Base-by-base conservation (phyloP, 1,140 invertebrate species). In the Acromyrmex heyeri region DNA sequence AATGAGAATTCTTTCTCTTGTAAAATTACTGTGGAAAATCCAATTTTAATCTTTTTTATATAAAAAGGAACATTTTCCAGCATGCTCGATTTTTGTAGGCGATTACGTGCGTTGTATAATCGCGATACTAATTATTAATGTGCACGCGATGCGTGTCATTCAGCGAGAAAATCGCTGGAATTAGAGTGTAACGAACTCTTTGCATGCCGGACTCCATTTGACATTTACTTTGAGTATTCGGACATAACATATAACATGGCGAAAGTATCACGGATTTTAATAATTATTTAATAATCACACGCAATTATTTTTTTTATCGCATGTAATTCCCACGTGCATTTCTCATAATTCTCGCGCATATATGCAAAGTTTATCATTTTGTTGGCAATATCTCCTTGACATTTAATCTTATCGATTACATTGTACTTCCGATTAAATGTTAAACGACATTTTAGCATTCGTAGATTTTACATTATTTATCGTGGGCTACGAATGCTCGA, bases 121-220 rank as follows among this genome's bases (percentile, higher is more conserved):
- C 88, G 30, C 30, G 24, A 59, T 61, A 38, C 50, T 50, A 61
- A 18, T 48, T 38, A 57, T 88, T 88, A 89, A 88, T 89, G 67
- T 86, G 73, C 61, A 59, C 27, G 34, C 34, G 77, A 83, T 88
- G 86, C 70, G n/a, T 85, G 61, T 85, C 72, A 6, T 21, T 30
- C 14, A 24, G 55, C 18, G 30, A 64, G 34, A 27, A 61, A 79
- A 27, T 72, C 12, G 10, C n/a, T 44, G 27, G 38, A 77, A 85
- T 85, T 69, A 48, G 14, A 57, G 53, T 59, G 27, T 50, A 75
- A 76, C 44, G 57, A 85, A 85, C 72, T 53, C 57, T 44, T 81
- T 24, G 57, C 78, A 53, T 83, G 69, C 38, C 38, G 12, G n/a
- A 14, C 14, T 12, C 38, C 21, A 50, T 27, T 73, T 61, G 79